Percentiles rank a stretch among this genome's conserved stretches.
Conservation (phyloP, 2,888 invertebrate genomes). For the Lacanobia oleracea region DNA sequence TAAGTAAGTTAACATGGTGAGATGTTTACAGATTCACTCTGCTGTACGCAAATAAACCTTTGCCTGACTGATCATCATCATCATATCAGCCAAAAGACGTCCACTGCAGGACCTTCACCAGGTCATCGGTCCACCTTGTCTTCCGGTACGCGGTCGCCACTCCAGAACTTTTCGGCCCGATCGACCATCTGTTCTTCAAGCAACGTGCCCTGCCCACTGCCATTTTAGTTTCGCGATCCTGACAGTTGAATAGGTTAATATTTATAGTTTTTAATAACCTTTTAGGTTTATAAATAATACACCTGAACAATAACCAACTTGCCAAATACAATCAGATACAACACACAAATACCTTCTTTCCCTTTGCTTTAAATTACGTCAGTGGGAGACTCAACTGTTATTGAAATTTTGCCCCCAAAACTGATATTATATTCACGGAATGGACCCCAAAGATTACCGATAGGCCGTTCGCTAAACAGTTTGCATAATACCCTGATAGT, state of each 20-base stretch:
- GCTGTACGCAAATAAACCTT: too few species aligned
- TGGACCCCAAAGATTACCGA: constrained; percentile 62
- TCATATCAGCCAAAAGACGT: too few species aligned
- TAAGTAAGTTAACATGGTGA: too few species aligned
- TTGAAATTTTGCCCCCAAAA: constrained; percentile 56
- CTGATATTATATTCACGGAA: constrained; percentile 59
- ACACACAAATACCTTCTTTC: constrained; percentile 9
- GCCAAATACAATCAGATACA: background rate
- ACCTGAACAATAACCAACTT: constrained; percentile 3
- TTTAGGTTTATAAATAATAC: background rate
- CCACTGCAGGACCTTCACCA: too few species aligned
- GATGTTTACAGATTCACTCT: too few species aligned
- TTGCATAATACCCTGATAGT: constrained; percentile 61
- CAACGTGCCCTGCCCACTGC: too few species aligned
- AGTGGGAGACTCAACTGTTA: constrained; percentile 45
- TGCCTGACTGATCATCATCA: too few species aligned
- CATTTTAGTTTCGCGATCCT: too few species aligned
- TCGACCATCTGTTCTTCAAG: too few species aligned
- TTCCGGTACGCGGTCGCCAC: too few species aligned
- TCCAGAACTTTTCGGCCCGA: too few species aligned
- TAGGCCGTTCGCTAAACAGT: constrained; percentile 55
- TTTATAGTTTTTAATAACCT: constrained; percentile 20
- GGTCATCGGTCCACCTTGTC: too few species aligned
- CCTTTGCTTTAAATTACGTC: constrained; percentile 29
- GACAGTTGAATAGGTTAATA: background rate